Percentiles rank a stretch among this genome's conserved stretches.
Evolutionary conservation across 2,888 invertebrate species (phyloP).

Genomic region (Stomorhina lunata): DNA sequence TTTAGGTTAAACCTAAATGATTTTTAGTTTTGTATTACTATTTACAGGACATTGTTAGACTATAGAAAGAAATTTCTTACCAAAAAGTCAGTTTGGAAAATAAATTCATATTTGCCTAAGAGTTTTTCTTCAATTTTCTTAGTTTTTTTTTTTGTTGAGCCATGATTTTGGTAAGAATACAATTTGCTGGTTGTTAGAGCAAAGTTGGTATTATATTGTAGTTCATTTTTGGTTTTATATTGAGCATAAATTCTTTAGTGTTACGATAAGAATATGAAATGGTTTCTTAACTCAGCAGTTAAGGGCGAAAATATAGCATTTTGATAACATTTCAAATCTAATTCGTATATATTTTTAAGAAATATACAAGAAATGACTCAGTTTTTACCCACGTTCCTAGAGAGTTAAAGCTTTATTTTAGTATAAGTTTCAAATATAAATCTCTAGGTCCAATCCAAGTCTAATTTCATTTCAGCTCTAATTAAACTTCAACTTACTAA

Average conservation of each 20-base stretch:
- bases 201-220: not conserved
- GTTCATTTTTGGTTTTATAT: not conserved
- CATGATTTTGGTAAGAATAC: not conserved
- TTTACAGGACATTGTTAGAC: not conserved
- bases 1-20: not conserved
- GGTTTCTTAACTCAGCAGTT: not conserved
- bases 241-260: not conserved
- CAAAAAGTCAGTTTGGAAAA: conserved; percentile 65
- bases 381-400: not conserved
- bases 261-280: not conserved
- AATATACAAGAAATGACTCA: too few relatives aligned
- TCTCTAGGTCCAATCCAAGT: too few relatives aligned
- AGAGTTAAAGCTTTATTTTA: not conserved
- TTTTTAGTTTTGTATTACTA: not conserved
- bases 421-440: not conserved
- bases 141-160: not conserved
- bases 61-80: not conserved
- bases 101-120: conserved; percentile 72
- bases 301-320: not conserved
- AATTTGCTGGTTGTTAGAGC: not conserved
- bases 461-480: too few relatives aligned
- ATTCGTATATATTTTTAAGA: not conserved
- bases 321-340: not conserved
- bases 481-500: too few relatives aligned
- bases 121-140: conserved; percentile 30